phyloP scores from a whole-genome alignment of 2,888 invertebrate genomes.

The Cerastis rubricosa region DNA sequence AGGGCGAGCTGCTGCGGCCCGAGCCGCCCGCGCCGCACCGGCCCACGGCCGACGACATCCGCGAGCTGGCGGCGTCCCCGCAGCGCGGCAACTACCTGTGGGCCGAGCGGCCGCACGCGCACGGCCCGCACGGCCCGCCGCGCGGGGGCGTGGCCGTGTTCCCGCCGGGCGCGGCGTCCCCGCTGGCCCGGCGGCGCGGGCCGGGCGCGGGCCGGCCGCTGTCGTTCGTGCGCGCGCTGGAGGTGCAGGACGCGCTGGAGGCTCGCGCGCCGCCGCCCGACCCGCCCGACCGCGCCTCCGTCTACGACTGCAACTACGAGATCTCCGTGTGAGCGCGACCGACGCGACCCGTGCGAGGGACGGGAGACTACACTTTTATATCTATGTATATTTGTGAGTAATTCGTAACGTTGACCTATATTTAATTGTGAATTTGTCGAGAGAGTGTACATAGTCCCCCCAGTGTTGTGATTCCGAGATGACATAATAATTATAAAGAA shows the following conservation, averaged over 20 bases:
- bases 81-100: constrained; percentile 92
- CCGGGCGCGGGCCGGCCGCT: constrained; percentile 92
- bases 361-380: constrained; percentile 72
- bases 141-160: constrained; percentile 80
- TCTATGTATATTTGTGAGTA: constrained; percentile 87
- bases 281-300: constrained; percentile 96
- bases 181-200: constrained; percentile 78
- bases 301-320: constrained; percentile 98
- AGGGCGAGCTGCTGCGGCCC: constrained; percentile 95
- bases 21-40: constrained; percentile 93
- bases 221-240: constrained; percentile 96
- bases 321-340: constrained; percentile 95
- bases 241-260: constrained; percentile 97
- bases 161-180: constrained; percentile 80
- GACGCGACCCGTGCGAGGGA: constrained; percentile 15
- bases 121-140: constrained; percentile 73
- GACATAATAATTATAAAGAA: constrained; percentile 73
- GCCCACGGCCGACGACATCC: constrained; percentile 93
- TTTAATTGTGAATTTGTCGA: constrained; percentile 83
- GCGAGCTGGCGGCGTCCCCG: constrained; percentile 96
- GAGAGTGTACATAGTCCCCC: constrained; percentile 84
- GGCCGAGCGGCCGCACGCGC: constrained; percentile 87
- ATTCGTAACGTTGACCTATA: constrained; percentile 81
- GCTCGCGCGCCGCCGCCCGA: constrained; percentile 91
- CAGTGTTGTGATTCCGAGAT: constrained; percentile 86